Conservation (phyloP, 1,140 invertebrate species). For the Gryon sp. region DNA sequence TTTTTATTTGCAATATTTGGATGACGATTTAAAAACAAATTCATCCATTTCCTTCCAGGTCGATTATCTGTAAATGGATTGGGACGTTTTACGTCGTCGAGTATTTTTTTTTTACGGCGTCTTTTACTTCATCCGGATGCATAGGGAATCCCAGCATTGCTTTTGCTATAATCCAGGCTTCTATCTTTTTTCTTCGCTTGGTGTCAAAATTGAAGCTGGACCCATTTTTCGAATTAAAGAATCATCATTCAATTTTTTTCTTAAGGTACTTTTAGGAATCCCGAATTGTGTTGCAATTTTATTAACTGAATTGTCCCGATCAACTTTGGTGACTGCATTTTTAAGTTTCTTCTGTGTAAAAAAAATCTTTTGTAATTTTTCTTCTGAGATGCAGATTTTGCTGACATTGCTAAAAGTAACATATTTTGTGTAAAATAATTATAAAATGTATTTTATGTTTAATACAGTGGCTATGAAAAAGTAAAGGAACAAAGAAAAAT, state of each 20-base stretch:
- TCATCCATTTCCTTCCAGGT: conserved; percentile 71
- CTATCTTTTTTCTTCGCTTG: conserved; percentile 66
- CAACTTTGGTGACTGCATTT: no score
- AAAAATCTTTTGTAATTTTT: no score
- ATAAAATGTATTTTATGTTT: no score
- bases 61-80: conserved; percentile 67
- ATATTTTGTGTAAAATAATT: no score
- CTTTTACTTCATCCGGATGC: conserved; percentile 66
- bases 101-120: conserved; percentile 69
- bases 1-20: conserved; percentile 62
- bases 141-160: conserved; percentile 70
- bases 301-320: no score
- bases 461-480: no score
- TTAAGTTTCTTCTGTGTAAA: no score
- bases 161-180: conserved; percentile 70
- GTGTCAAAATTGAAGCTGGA: conserved; percentile 51
- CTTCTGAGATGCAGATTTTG: no score
- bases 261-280: conserved; percentile 8
- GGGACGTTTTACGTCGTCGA: conserved; percentile 55
- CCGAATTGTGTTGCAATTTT: neutral
- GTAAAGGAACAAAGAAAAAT: no score
- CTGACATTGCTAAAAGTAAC: no score
- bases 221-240: conserved; percentile 60
- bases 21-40: conserved; percentile 70
- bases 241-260: conserved; percentile 5